Percentiles rank a stretch among this genome's conserved stretches.
phyloP scores from a whole-genome alignment of 2,797 vertebrate genomes.

The Parambassis ranga region DNA sequence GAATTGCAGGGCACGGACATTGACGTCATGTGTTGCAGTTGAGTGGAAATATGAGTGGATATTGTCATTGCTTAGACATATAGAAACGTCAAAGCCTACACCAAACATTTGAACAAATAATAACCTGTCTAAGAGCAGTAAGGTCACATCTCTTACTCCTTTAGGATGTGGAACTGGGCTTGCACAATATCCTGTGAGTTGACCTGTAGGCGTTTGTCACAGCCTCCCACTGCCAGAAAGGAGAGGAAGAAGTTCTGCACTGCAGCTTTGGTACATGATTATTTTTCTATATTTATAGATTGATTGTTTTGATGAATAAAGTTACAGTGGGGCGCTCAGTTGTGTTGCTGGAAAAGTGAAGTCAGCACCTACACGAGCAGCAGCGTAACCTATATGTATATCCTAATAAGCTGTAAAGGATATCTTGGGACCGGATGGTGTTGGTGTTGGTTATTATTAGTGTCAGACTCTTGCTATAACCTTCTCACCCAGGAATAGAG shows the following conservation, averaged over 20 bases:
- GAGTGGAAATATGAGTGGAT: constrained; percentile 6
- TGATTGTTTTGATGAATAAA: no score
- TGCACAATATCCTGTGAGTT: no score
- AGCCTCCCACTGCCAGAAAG: no score
- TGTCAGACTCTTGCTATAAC: constrained; percentile 20
- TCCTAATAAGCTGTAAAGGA: constrained; percentile 42
- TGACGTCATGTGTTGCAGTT: constrained; percentile 38
- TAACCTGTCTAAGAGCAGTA: no score
- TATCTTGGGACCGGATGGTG: constrained; percentile 42
- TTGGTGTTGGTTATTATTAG: constrained; percentile 55
- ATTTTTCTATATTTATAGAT: no score
- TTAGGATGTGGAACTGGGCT: no score
- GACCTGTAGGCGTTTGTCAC: no score
- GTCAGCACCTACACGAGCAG: neutral
- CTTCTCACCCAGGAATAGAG: constrained; percentile 45
- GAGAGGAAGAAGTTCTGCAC: no score
- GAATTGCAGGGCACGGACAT: constrained; percentile 33
- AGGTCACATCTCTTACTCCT: no score
- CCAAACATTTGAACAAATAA: no score
- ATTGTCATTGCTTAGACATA: neutral
- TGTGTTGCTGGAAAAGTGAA: constrained; percentile 5
- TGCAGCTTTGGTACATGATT: no score
- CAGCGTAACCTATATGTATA: constrained; percentile 18
- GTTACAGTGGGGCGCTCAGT: no score
- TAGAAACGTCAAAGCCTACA: neutral